Evolutionary conservation across 2,888 invertebrate genomes (phyloP).

Genomic region (Campoplex capitator): DNA sequence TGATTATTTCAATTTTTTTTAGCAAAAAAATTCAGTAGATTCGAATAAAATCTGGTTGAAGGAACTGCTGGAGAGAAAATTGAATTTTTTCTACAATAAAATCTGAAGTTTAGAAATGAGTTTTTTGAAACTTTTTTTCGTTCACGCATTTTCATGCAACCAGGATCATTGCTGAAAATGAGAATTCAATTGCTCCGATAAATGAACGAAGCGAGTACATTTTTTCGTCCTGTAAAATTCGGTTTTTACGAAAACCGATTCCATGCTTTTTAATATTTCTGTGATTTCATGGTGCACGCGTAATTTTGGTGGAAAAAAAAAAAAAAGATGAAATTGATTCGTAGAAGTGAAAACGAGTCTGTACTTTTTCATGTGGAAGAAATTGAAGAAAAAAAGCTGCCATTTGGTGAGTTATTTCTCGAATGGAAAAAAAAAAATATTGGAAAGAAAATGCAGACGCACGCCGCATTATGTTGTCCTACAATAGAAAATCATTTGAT

Average conservation of each 20-base stretch:
- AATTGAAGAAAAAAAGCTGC: background rate
- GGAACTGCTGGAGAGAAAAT: too few species aligned
- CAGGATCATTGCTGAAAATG: too few species aligned
- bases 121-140: too few species aligned
- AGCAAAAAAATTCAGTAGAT: too few species aligned
- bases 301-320: background rate
- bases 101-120: too few species aligned
- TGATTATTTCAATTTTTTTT: background rate
- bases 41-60: too few species aligned
- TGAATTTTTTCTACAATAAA: too few species aligned
- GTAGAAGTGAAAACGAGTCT: background rate
- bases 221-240: background rate
- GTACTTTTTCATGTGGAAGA: background rate
- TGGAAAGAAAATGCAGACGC: slow-evolving; percentile 48
- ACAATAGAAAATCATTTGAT: slow-evolving; percentile 41
- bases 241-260: too few species aligned
- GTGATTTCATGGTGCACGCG: background rate
- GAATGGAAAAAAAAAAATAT: slow-evolving; percentile 8
- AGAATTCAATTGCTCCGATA: too few species aligned
- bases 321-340: background rate
- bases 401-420: background rate
- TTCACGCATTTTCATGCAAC: too few species aligned
- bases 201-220: too few species aligned
- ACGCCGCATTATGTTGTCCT: slow-evolving; percentile 45
- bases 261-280: background rate